Base-by-base conservation (phyloP, 2,113 vertebrate genomes). In the Rhabdomys dilectus region DNA sequence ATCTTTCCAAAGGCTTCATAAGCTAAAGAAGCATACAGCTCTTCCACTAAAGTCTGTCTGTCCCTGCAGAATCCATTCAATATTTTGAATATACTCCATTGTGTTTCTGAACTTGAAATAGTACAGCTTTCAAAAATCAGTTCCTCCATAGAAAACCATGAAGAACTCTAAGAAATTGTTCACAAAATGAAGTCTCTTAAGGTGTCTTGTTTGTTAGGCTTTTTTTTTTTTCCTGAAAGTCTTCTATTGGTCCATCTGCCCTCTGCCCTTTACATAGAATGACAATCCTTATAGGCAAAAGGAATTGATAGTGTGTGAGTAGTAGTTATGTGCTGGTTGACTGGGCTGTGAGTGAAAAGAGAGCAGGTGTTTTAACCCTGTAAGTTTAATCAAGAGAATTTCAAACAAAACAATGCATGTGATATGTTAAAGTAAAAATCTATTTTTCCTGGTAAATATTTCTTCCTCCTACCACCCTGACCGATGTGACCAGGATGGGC, bases 181-280 rank as follows among this genome's bases (percentile, higher is more conserved):
- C 91, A 53, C 80, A 85, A 97, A 98, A 98, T 98, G 97, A 98
- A 97, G 85, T 97, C 97, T 80, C 94, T 98, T 96, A 22, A 2
- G 62, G 12, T 68, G 16, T 36, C 13, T 36, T 68, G 29, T 15
- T 68, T 68, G 66, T 68, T 64, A 3, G 0, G 11, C 3, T 68
- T 68, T 84, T 91, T 97, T 98, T 98, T 78, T 91, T 31, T 68
- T 93, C 89, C 96, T 97, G 82, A 97, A 93, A 88, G 91, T 85
- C 89, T 95, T 97, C 95, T 98, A 97, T 97, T 95, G 97, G 95
- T 95, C 94, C 56, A 94, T 84, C 39, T 93, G 85, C 94, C 48
- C 58, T 86, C 39, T 93, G 85, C 92, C 51, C 53, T 24, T 36
- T 53, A 51, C 51, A 36, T 91, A 60, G 42, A 95, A 91, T 97